Evolutionary conservation across 2,113 vertebrate species (phyloP), one percentile per base, ranked within the genome.

Genomic region (Raphicerus campestris): DNA sequence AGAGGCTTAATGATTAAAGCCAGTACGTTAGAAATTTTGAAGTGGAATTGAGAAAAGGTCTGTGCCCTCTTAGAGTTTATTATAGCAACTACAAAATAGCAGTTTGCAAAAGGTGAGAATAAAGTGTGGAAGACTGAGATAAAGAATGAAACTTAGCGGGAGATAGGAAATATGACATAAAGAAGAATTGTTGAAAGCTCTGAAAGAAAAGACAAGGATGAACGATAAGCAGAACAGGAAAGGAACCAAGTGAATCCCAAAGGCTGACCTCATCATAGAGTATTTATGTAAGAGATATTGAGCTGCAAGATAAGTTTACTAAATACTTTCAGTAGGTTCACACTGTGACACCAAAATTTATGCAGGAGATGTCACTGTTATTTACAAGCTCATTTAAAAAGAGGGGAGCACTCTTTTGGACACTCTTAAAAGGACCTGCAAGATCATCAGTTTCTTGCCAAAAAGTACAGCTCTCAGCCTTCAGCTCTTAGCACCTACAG

Each of bases 131-230:
- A 96, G 73, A 58, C 81, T 45, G 49, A 98, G 93, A 96, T 96
- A 97, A 97, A 96, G 35, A 92, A 96, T 92, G 60, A 87, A 96
- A 97, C n/a, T 92, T 81, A 89, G 56, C 32, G 47, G 61, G 66
- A 97, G 66, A 94, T 20, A 45, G 39, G 61, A 91, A 95, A 91
- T 49, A 92, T 35, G 91, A 93, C 78, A 97, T 94, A 93, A 96
- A 96, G 93, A 96, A 96, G 55, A 96, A 92, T 45, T 83, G 77
- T 42, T 89, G 55, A 93, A 92, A 80, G 26, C 53, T 97, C 87
- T 96, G 81, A 95, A 97, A 94, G 80, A 92, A 92, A 94, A 97
- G 84, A 82, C 94, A 90, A 94, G 53, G 81, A 92, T 91, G 73
- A 96, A 73, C 8, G 26, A 96, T 95, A 96, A 95, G 55, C 92